Evolutionary conservation across 2,888 invertebrate genomes (phyloP).

Genomic region (Noctua fimbriata): DNA sequence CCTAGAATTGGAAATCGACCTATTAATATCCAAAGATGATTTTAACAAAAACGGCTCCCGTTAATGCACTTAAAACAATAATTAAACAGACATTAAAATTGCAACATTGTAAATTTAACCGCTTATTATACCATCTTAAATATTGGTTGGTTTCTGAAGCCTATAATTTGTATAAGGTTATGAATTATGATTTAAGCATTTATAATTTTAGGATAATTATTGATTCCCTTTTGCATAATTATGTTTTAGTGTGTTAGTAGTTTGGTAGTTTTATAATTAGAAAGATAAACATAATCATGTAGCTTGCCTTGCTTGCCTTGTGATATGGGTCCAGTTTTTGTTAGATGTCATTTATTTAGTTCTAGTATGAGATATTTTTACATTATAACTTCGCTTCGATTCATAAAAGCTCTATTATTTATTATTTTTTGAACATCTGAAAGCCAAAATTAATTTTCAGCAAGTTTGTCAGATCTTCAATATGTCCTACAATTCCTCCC

Average conservation of each 20-base stretch:
- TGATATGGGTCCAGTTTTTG: background rate
- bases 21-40: conserved; percentile 54
- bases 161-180: conserved; percentile 81
- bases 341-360: background rate
- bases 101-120: conserved; percentile 79
- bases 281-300: conserved; percentile 34
- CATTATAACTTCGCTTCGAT: background rate
- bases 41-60: conserved; percentile 76
- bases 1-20: conserved; percentile 32
- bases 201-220: conserved; percentile 70
- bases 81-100: conserved; percentile 75
- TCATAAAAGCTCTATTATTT: background rate
- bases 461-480: background rate
- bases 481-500: background rate
- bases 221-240: conserved; percentile 64
- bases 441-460: background rate
- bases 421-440: background rate
- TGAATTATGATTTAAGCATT: conserved; percentile 75
- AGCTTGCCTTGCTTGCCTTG: background rate
- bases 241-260: conserved; percentile 28
- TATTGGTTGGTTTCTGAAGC: conserved; percentile 72
- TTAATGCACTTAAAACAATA: conserved; percentile 71
- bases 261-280: conserved; percentile 45
- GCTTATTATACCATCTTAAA: conserved; percentile 80
- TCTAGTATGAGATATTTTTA: background rate